Conservation (phyloP, 1,140 invertebrate species). For the Drosophila sechellia region DNA sequence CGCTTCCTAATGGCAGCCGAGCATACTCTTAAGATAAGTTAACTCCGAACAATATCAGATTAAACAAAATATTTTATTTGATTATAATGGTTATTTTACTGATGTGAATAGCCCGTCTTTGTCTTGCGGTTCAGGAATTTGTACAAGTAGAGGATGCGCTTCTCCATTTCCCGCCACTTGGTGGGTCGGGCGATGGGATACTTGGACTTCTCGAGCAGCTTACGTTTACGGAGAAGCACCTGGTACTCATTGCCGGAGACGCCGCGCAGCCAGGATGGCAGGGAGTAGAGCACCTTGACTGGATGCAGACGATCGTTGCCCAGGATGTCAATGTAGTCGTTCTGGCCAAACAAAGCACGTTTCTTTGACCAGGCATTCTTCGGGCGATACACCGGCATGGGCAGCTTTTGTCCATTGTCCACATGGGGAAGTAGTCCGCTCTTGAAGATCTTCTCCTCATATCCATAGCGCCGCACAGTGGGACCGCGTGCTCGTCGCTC, state of each 20-base stretch:
- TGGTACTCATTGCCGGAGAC: constrained; percentile 94
- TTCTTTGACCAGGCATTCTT: constrained; percentile 90
- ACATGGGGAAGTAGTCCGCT: constrained; percentile 89
- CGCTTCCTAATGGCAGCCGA: constrained; percentile 18
- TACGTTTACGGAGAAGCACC: constrained; percentile 90
- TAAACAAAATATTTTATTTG: constrained; percentile 67
- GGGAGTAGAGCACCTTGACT: constrained; percentile 91
- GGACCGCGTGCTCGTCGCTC: constrained; percentile 88
- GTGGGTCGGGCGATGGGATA: constrained; percentile 88
- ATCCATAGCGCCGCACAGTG: constrained; percentile 89
- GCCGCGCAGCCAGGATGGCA: constrained; percentile 94
- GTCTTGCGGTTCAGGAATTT: constrained; percentile 92
- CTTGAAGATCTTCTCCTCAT: constrained; percentile 88
- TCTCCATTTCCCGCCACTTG: constrained; percentile 90
- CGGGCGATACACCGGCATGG: constrained; percentile 88
- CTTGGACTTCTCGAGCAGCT: constrained; percentile 87
- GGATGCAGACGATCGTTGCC: constrained; percentile 93
- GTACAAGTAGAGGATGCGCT: constrained; percentile 90
- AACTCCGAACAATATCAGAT: constrained; percentile 48
- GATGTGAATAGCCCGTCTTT: constrained; percentile 87
- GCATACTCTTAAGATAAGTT: constrained; percentile 85
- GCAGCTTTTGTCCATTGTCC: constrained; percentile 85
- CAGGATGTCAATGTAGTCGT: constrained; percentile 98
- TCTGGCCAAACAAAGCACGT: constrained; percentile 95
- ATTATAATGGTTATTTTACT: constrained; percentile 72